Conservation (phyloP, 2,797 vertebrate genomes). For the Lutjanus campechanus region DNA sequence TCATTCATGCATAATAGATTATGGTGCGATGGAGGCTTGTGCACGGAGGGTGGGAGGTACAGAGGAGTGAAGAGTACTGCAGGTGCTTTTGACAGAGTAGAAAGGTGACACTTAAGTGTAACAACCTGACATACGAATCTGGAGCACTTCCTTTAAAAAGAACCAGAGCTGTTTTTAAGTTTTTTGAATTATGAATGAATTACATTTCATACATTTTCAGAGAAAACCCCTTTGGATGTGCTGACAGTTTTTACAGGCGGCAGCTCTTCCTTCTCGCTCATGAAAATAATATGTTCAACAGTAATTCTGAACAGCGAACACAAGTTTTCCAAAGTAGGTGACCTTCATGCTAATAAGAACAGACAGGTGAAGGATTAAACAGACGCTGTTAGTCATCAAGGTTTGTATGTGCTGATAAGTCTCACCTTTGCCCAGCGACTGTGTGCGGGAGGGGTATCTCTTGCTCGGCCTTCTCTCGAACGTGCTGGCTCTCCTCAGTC, state of each 20-base stretch:
- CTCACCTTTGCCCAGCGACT: slow-evolving; percentile 94
- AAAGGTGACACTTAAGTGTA: slow-evolving; percentile 38
- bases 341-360: slow-evolving; percentile 12
- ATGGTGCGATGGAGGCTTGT: slow-evolving; percentile 27
- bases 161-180: neutral
- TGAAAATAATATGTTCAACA: neutral
- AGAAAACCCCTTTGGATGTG: neutral
- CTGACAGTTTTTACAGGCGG: neutral
- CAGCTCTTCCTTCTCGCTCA: neutral
- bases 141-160: slow-evolving; percentile 28
- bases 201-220: slow-evolving; percentile 7
- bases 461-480: slow-evolving; percentile 97
- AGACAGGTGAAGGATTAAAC: slow-evolving; percentile 18
- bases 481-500: slow-evolving; percentile 93
- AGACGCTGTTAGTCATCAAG: slow-evolving; percentile 30
- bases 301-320: neutral
- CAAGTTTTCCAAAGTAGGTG: slow-evolving; percentile 5
- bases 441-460: slow-evolving; percentile 96
- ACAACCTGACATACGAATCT: slow-evolving; percentile 17
- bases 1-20: slow-evolving; percentile 42
- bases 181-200: neutral
- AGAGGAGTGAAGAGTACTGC: slow-evolving; percentile 42
- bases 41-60: slow-evolving; percentile 31
- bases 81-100: slow-evolving; percentile 47
- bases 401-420: slow-evolving; percentile 50